A percentile compares a stretch with the other conserved stretches of the same genome.
Evolutionary conservation across 2,113 vertebrate genomes (phyloP).

Genomic region (Cololabis saira): DNA sequence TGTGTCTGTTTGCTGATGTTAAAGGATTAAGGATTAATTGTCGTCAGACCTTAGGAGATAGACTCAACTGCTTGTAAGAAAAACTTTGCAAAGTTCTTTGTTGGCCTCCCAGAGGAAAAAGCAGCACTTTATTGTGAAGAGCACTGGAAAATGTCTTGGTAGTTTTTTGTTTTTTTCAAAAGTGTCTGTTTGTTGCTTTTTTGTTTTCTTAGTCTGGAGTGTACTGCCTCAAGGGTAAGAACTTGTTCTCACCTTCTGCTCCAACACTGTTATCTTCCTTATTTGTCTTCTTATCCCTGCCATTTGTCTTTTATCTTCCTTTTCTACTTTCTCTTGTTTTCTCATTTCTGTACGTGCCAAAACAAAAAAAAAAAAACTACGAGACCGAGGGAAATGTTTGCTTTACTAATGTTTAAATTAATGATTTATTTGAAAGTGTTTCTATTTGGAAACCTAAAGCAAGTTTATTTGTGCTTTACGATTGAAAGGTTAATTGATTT

Average conservation of each 20-base stretch:
- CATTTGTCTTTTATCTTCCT: slow-evolving; percentile 1
- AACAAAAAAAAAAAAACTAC: not conserved
- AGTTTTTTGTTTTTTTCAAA: slow-evolving; percentile 43
- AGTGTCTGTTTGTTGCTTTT: slow-evolving; percentile 16
- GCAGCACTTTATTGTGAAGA: slow-evolving; percentile 42
- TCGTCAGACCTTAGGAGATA: slow-evolving; percentile 71
- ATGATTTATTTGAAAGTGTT: not conserved
- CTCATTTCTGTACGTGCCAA: not conserved
- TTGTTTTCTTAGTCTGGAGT: slow-evolving; percentile 27
- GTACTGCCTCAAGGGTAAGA: slow-evolving; percentile 55
- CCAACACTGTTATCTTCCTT: not conserved
- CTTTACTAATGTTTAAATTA: not conserved
- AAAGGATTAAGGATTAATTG: slow-evolving; percentile 80
- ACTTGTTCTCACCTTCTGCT: slow-evolving; percentile 50
- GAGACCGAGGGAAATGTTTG: not conserved
- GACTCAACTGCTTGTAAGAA: slow-evolving; percentile 69
- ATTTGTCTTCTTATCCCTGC: slow-evolving; percentile 17
- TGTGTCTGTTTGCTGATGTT: slow-evolving; percentile 16
- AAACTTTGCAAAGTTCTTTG: slow-evolving; percentile 72
- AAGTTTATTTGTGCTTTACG: not conserved
- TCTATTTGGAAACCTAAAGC: not conserved
- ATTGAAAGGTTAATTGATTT: not conserved
- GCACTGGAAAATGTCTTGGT: slow-evolving; percentile 36
- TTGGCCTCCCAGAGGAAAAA: slow-evolving; percentile 58
- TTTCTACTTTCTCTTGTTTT: not conserved